Evolutionary conservation across 2,888 invertebrate genomes (phyloP).

Genomic region (Mesorhabditis spiculigera): DNA sequence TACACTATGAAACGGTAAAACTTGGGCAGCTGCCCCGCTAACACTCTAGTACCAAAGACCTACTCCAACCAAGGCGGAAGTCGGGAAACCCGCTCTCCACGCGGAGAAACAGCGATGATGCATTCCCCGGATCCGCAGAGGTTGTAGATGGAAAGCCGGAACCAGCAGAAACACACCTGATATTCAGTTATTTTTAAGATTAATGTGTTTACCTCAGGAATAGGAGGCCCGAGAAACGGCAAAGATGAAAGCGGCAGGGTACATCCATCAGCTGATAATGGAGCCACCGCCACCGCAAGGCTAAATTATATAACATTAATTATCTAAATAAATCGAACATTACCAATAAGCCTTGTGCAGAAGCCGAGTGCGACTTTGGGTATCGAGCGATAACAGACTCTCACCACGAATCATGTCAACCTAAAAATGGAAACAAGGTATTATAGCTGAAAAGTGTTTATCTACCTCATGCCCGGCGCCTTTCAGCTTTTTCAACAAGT

Average conservation of each 20-base stretch:
- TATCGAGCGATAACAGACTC: conserved; percentile 82
- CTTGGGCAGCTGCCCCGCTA: no score
- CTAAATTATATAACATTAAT: conserved; percentile 61
- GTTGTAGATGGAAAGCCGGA: conserved; percentile 83
- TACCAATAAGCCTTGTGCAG: conserved; percentile 73
- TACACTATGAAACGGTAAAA: no score
- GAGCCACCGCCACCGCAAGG: conserved; percentile 85
- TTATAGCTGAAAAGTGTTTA: background rate
- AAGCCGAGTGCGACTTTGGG: conserved; percentile 76
- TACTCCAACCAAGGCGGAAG: conserved; percentile 28
- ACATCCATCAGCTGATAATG: conserved; percentile 77
- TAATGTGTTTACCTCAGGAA: conserved; percentile 70
- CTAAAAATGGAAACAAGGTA: conserved; percentile 16
- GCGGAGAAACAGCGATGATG: conserved; percentile 75
- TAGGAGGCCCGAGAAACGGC: conserved; percentile 84
- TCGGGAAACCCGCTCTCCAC: conserved; percentile 56
- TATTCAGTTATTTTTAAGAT: background rate
- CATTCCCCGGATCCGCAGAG: conserved; percentile 81
- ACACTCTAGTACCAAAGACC: background rate
- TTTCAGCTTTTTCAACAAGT: background rate
- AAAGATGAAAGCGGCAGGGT: conserved; percentile 69
- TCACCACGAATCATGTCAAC: conserved; percentile 82
- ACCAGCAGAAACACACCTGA: conserved; percentile 75
- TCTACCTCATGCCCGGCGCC: conserved; percentile 1
- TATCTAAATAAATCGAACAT: no score